These are phyloP conservation scores for Morelia viridis DNA, from an alignment of 2,797 vertebrate species.

Conservation along the genomic window DNA sequence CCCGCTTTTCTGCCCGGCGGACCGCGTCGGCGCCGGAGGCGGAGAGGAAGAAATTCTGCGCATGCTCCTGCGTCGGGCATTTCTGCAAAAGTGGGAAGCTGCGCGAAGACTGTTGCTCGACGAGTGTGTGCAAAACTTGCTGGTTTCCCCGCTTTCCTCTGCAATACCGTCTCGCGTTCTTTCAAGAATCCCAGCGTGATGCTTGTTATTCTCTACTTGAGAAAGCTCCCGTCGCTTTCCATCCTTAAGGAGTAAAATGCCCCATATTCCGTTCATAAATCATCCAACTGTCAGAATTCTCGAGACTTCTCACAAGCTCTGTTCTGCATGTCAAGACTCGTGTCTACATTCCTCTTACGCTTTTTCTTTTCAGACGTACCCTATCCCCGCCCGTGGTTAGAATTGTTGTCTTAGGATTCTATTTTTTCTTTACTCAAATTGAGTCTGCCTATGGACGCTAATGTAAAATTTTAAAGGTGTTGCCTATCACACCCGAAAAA, in stretches of 20 bases:
- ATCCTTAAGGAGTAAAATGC: neutral
- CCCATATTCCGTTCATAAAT: neutral
- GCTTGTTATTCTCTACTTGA: neutral
- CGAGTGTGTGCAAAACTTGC: neutral
- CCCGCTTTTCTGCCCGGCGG: no score
- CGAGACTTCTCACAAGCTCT: neutral
- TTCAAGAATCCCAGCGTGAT: neutral
- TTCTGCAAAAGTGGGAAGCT: neutral
- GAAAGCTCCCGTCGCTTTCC: neutral
- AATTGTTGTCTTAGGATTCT: neutral
- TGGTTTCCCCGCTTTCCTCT: neutral
- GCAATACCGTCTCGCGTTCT: neutral
- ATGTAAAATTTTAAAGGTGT: neutral
- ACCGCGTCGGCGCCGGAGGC: neutral
- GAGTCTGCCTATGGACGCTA: neutral
- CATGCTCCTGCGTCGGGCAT: neutral
- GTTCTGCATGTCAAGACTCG: neutral
- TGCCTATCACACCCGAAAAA: neutral
- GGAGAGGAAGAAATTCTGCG: neutral
- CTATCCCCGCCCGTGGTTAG: neutral
- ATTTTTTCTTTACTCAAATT: neutral
- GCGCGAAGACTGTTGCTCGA: no score
- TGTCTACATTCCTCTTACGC: neutral
- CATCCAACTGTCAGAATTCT: neutral
- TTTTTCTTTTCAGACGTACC: neutral